These are phyloP conservation scores for Heliopora coerulea DNA, from an alignment of 92 coral and sea anemone species.

Conservation along the genomic window DNA sequence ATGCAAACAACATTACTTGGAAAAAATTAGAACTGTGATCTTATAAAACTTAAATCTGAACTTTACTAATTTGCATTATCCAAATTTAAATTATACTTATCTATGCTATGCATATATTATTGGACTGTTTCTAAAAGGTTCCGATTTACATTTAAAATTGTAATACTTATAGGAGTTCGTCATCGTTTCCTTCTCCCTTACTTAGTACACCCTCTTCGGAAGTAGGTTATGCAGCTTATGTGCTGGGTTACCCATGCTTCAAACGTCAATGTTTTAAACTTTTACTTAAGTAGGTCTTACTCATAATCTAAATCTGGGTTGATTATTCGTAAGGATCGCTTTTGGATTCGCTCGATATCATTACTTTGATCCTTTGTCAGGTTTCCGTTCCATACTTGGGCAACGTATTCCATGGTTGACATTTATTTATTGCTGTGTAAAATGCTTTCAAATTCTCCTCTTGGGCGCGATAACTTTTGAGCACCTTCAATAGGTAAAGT, in stretches of 20 bases:
- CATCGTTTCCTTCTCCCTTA: not conserved
- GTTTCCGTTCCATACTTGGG: conserved; percentile 22
- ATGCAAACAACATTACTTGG: no score
- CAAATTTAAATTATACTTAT: conserved; percentile 6
- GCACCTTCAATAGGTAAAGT: conserved; percentile 14
- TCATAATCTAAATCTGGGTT: conserved; percentile 1
- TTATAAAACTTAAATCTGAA: no score
- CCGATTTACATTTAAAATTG: conserved; percentile 12
- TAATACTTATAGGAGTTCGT: not conserved
- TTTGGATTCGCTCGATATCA: conserved; percentile 17
- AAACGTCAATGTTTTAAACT: not conserved
- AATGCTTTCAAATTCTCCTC: not conserved
- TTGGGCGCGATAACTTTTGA: not conserved
- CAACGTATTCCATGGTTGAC: conserved; percentile 17
- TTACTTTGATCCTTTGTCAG: conserved; percentile 17
- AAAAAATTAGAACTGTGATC: no score
- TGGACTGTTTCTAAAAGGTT: conserved; percentile 10
- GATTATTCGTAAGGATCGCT: conserved; percentile 9
- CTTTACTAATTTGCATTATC: no score
- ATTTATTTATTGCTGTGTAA: not conserved
- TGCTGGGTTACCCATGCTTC: not conserved
- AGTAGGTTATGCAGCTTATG: conserved; percentile 18
- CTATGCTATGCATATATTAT: conserved; percentile 12
- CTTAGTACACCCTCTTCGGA: not conserved
- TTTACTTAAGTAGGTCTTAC: not conserved